A percentile compares a stretch with the other conserved stretches of the same genome.
These are phyloP conservation scores for Zaprionus camerounensis DNA, from an alignment of 1,140 invertebrate genomes.

Conservation along the genomic window DNA sequence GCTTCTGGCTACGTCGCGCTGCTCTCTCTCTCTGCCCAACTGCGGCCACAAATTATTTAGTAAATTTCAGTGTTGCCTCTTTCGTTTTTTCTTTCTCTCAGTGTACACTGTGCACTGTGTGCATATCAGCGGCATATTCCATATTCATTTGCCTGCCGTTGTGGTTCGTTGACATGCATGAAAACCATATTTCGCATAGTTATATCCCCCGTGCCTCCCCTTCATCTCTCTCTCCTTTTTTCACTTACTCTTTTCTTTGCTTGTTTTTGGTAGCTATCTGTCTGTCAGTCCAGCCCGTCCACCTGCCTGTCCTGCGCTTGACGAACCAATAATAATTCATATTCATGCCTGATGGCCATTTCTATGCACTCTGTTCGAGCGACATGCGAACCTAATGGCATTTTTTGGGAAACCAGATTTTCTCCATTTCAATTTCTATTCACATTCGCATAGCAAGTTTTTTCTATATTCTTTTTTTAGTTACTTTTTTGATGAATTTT, in stretches of 20 bases:
- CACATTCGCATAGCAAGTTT: not conserved
- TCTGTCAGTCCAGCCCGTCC: not conserved
- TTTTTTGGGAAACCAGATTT: slow-evolving; percentile 39
- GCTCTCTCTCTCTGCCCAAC: not conserved
- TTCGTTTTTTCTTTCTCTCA: not conserved
- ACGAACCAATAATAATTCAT: slow-evolving; percentile 80
- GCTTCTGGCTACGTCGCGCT: slow-evolving; percentile 17
- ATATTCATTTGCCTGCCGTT: slow-evolving; percentile 70
- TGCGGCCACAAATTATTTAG: slow-evolving; percentile 77
- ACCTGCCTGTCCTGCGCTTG: slow-evolving; percentile 42
- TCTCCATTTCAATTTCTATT: slow-evolving; percentile 9
- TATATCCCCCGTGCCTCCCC: not conserved
- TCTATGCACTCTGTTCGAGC: slow-evolving; percentile 47
- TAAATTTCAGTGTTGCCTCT: slow-evolving; percentile 52
- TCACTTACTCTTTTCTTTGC: slow-evolving; percentile 8
- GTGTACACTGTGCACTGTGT: not conserved
- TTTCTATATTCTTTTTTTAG: slow-evolving; percentile 37
- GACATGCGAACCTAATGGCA: slow-evolving; percentile 63
- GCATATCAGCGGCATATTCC: slow-evolving; percentile 60
- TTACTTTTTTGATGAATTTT: slow-evolving; percentile 48
- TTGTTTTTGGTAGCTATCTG: not conserved
- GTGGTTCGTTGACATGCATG: slow-evolving; percentile 73
- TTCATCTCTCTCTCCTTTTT: not conserved
- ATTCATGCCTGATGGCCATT: slow-evolving; percentile 68
- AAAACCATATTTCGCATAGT: slow-evolving; percentile 56